These are phyloP conservation scores for Turnix velox DNA, from an alignment of 2,113 vertebrate species.

Conservation along the genomic window DNA sequence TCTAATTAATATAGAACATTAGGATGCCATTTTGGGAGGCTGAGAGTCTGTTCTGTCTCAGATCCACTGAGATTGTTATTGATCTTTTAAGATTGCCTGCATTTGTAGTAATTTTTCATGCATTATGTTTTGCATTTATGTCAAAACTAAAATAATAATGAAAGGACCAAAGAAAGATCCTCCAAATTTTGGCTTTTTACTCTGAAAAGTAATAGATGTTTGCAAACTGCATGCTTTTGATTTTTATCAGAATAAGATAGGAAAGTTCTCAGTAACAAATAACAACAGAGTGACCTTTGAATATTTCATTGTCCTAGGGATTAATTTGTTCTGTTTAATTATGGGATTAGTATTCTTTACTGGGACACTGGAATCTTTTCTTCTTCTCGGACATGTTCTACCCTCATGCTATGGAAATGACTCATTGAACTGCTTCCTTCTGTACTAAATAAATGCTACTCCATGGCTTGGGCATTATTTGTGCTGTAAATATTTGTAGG, in stretches of 20 bases:
- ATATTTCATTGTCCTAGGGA: background rate
- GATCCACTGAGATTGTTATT: background rate
- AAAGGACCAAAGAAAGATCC: background rate
- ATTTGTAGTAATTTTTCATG: background rate
- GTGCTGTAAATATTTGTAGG: background rate
- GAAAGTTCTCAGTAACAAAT: background rate
- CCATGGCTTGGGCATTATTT: background rate
- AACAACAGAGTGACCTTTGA: background rate
- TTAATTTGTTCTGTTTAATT: conserved; percentile 8
- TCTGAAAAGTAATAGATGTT: background rate
- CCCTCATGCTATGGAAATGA: background rate
- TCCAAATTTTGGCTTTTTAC: background rate
- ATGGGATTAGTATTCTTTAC: background rate
- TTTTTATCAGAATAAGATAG: background rate
- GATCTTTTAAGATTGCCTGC: background rate
- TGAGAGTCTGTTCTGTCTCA: background rate
- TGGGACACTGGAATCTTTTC: background rate
- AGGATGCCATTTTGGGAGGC: background rate
- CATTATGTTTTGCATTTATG: background rate
- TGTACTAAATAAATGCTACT: background rate
- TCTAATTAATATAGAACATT: conserved; percentile 37
- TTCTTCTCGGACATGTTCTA: background rate
- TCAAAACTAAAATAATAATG: background rate
- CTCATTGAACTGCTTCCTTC: background rate
- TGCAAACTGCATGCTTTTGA: background rate